Base-by-base conservation (phyloP, 2,888 invertebrate genomes). In the Synergus itoensis region DNA sequence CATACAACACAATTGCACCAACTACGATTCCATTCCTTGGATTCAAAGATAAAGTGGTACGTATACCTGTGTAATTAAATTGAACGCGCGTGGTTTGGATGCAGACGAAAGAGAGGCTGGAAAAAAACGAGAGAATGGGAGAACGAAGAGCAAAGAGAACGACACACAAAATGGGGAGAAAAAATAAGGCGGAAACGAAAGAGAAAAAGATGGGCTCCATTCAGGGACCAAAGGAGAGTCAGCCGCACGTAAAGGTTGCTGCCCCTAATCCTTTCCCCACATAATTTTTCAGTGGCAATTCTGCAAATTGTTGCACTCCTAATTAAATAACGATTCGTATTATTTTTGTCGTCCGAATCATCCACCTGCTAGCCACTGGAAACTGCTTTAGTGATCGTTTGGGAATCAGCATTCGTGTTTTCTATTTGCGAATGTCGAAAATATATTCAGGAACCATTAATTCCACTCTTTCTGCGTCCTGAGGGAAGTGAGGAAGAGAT, bases 241-340 rank as follows among this genome's bases (percentile, higher is more conserved):
- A 62, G 62, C 36, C 36, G 36, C 36, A 36, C 36, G 36, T 14
- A 14, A 62, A 28, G 53, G 53, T 57, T 57, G 53, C 53, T 57
- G 53, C 53, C 53, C n/a, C 53, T 57, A 18, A 57, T 57, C 62
- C 28, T 14, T 21, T 14, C 62, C 28, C 62, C 62, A 28, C 28
- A 28, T 62, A 62, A 62, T 62, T 62, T 62, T 62, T 62, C 62
- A 62, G 62, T 62, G 62, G 62, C 62, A 41, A 65, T 65, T 65
- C 41, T 16, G 41, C 41, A 65, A 65, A 65, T 65, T 8, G 65
- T 41, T 65, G 65, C 65, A 65, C 65, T 43, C 18, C n/a, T 65
- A 65, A 65, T 65, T 65, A 65, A 65, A 65, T 65, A 65, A 65
- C 65, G 43, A 65, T 65, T 43, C 41, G 65, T 65, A 65, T 65